Evolutionary conservation across 2,888 invertebrate genomes (phyloP).

Genomic region (Dendrolimus pini): DNA sequence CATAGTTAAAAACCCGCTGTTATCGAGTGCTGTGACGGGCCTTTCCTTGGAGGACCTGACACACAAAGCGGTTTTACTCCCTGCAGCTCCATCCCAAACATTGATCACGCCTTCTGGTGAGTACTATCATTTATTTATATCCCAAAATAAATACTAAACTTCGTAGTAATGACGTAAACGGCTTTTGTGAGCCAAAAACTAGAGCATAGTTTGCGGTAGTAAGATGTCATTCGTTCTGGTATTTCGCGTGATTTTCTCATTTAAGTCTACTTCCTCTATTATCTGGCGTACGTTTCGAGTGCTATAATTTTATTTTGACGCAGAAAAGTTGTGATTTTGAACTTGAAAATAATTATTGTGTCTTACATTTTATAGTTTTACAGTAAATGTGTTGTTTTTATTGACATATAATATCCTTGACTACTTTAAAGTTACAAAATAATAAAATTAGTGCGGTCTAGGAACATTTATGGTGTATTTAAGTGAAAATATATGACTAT

Average conservation of each 20-base stretch:
- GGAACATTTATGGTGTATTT: no score
- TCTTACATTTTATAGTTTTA: no score
- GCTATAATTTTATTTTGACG: slow-evolving; percentile 5
- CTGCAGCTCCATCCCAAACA: slow-evolving; percentile 71
- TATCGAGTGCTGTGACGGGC: slow-evolving; percentile 84
- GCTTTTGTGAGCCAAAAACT: slow-evolving; percentile 29
- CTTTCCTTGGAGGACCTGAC: slow-evolving; percentile 84
- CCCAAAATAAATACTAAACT: slow-evolving; percentile 29
- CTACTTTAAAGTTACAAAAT: no score
- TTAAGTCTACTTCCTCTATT: slow-evolving; percentile 3
- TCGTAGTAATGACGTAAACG: slow-evolving; percentile 35
- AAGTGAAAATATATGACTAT: no score
- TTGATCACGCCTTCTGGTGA: slow-evolving; percentile 57
- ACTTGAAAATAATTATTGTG: neutral
- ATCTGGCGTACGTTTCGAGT: slow-evolving; percentile 8
- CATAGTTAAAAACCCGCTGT: slow-evolving; percentile 80
- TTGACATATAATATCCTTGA: no score
- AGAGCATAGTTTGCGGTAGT: slow-evolving; percentile 21
- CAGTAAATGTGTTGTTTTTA: no score
- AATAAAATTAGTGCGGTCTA: no score
- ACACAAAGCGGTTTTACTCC: slow-evolving; percentile 82
- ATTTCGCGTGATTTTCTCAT: slow-evolving; percentile 13
- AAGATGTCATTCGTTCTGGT: slow-evolving; percentile 31
- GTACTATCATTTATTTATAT: slow-evolving; percentile 56
- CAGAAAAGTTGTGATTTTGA: slow-evolving; percentile 1